Evolutionary conservation across 2,888 invertebrate genomes (phyloP), one percentile per base, ranked within the genome.

Genomic region (Ophion costatus): DNA sequence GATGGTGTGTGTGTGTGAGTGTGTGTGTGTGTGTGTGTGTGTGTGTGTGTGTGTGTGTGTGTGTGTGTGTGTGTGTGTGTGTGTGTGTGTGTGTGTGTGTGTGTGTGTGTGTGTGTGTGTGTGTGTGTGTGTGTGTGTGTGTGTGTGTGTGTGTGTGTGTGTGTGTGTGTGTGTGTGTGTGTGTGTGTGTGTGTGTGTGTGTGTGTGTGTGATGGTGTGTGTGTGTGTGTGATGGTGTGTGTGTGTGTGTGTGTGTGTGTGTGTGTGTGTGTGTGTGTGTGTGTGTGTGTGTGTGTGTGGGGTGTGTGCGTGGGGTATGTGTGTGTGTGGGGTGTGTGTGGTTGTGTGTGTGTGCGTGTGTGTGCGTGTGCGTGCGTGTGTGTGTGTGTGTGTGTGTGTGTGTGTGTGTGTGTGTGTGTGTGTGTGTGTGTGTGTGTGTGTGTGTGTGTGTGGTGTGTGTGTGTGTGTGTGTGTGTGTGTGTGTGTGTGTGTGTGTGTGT

Each of bases 401-500:
- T 33, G 66, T 11, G 22, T 42, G 63, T 7, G 33, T 33, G 33
- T 7, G 33, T 33, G 33, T 33, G 33, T 3, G 33, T 4, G 33
- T 7, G 33, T 33, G 33, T 33, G 33, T 7, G 24, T 24, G 24
- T 2, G 24, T n/a, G 76, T 56, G 17, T 57, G 10, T 17, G 56
- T 57, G 63, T 20, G 33, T 69, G 74, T 63, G 67, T 61, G 22
- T 67, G 22, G 24, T 56, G 22, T 22, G 10, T 20, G 20, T 0
- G 20, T 51, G 51, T 14, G 17, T 2, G 51, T 11, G 17, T 24
- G 59, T 69, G 56, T 29, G 56, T 45, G 22, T 33, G 71, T 22
- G n/a, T 66, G 17, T 17, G 51, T 70, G 74, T 33, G 63, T 24
- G 29, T 61, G 69, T 33, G 83, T 57, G 42, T 33, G 66, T n/a